These are phyloP conservation scores for Calycopis cecrops DNA, from an alignment of 1,140 invertebrate genomes.

Conservation along the genomic window DNA sequence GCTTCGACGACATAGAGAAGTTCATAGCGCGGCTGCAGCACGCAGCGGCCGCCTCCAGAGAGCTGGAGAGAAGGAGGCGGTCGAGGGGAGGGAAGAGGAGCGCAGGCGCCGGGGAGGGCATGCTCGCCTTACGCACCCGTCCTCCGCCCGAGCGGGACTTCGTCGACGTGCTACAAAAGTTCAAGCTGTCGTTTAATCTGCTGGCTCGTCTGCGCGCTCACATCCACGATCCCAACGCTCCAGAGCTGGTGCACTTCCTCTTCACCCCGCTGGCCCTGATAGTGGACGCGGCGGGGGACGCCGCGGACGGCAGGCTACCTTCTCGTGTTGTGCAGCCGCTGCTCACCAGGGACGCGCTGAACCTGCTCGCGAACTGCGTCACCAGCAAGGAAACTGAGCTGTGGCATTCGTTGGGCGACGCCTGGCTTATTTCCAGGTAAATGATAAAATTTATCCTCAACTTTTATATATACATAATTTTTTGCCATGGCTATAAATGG, in stretches of 20 bases:
- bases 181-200: conserved; percentile 98
- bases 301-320: conserved; percentile 87
- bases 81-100: conserved; percentile 87
- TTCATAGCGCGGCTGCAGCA: conserved; percentile 98
- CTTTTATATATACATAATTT: too few relatives aligned
- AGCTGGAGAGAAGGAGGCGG: conserved; percentile 91
- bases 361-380: conserved; percentile 96
- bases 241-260: conserved; percentile 98
- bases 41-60: conserved; percentile 94
- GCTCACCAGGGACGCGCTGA: conserved; percentile 94
- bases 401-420: conserved; percentile 96
- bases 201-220: conserved; percentile 96
- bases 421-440: conserved; percentile 91
- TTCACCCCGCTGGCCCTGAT: conserved; percentile 98
- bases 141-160: conserved; percentile 97
- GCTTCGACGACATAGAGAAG: conserved; percentile 99
- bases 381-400: conserved; percentile 98
- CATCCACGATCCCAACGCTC: conserved; percentile 99
- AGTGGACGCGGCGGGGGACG: conserved; percentile 95
- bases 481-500: too few relatives aligned
- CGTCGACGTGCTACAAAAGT: conserved; percentile 98
- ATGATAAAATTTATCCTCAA: too few relatives aligned
- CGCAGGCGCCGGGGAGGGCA: conserved; percentile 92
- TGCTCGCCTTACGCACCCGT: conserved; percentile 94
- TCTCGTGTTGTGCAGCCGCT: conserved; percentile 92